Conservation (phyloP, 2,113 vertebrate genomes). For the Blennius ocellaris region DNA sequence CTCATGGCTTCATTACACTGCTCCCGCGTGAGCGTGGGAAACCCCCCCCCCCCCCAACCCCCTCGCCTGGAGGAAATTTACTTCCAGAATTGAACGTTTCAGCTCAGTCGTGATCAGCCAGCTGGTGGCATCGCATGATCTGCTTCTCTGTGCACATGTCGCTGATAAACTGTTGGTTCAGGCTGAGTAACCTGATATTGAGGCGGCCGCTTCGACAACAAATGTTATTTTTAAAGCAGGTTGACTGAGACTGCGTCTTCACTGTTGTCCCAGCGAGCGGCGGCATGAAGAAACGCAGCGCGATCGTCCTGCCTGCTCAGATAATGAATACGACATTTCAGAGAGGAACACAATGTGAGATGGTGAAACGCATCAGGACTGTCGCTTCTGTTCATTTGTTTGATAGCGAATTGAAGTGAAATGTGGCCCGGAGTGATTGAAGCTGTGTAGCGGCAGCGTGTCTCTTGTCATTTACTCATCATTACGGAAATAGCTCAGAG, state of each 20-base stretch:
- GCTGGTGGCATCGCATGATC: constrained; percentile 26
- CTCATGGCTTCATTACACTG: neutral
- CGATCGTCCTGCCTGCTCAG: neutral
- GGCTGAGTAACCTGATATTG: constrained; percentile 4
- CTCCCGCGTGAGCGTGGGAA: neutral
- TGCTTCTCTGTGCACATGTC: neutral
- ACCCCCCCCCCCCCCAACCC: no score
- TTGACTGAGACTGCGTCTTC: neutral
- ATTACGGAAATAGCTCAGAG: constrained; percentile 5
- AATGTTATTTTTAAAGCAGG: constrained; percentile 9
- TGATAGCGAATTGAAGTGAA: neutral
- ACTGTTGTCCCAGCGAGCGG: neutral
- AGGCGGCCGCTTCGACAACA: neutral
- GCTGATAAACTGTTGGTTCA: neutral
- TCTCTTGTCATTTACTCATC: neutral
- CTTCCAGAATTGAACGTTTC: constrained; percentile 34
- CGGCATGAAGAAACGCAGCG: neutral
- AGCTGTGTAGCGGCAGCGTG: neutral
- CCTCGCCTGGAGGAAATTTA: constrained; percentile 10
- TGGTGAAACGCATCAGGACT: no score
- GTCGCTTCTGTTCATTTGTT: no score
- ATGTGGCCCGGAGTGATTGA: neutral
- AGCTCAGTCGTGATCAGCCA: constrained; percentile 16
- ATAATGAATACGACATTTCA: neutral
- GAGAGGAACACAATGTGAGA: no score